Evolutionary conservation across 2,797 vertebrate genomes (phyloP), one percentile per base, ranked within the genome.

Genomic region (Hipposideros larvatus): DNA sequence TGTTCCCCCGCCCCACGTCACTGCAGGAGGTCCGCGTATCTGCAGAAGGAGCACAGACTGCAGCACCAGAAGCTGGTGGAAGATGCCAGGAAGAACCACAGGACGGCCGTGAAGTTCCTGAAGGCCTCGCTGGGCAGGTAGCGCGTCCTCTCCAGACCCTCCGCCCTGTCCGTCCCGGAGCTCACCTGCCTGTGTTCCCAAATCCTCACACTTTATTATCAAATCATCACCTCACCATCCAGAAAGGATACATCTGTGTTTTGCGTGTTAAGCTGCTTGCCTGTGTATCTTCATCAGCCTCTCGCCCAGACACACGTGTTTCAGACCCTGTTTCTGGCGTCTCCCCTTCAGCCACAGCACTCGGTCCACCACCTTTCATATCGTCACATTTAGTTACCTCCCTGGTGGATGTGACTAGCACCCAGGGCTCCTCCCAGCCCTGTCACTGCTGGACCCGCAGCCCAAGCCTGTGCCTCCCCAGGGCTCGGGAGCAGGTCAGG

Each of bases 121-220:
- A 99, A 98, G 96, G 98, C 99, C 96, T 99, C 99, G 70, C 97
- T 99, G 90, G 98, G 98, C 92, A 99, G 99, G 99, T 99, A 98
- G 85, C 3, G 21, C 4, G 1, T 41, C 14, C 48, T 28, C 14
- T 0, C 22, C 57, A 61, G 24, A 11, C 57, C 57, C 57, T 26
- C 4, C 57, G 10, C 57, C 57, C 57, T 11, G 57, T 26, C 24
- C 57, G 4, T 11, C 48, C 48, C 4, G 48, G 48, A 51, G 48
- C 2, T 21, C 57, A 1, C 18, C 74, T 5, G 13, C 51, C 43
- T 85, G 37, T 21, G 16, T 31, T 26, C 9, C 16, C 18, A 77
- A 73, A 78, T 10, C 6, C 46, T 46, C 55, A 4, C 0, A 28
- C 28, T 59, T 51, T n/a, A 3, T 57, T 43, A 8, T 10, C 26